These are phyloP conservation scores for Olivierus martensii DNA, from an alignment of 1,140 invertebrate genomes.

Conservation along the genomic window DNA sequence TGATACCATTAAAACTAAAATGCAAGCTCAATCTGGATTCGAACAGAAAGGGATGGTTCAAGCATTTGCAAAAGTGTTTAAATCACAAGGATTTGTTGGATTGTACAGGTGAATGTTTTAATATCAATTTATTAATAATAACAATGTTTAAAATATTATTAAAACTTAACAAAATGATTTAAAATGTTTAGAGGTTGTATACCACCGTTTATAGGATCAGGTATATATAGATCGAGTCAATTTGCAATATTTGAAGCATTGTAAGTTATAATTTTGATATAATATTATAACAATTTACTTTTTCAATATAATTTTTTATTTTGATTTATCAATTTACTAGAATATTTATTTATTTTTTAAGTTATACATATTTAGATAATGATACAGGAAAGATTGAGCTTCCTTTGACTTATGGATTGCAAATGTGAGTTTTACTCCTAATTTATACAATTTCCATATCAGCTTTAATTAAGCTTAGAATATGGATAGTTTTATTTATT, in stretches of 20 bases:
- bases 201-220: conserved; percentile 28
- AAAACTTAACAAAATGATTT: too few species aligned
- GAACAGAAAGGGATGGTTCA: conserved; percentile 26
- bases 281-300: too few species aligned
- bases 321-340: too few species aligned
- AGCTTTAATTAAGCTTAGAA: too few species aligned
- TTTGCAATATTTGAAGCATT: conserved; percentile 30
- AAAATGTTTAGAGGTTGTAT: conserved; percentile 26
- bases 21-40: conserved; percentile 29
- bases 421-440: conserved; percentile 23
- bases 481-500: too few species aligned
- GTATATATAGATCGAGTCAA: conserved; percentile 27
- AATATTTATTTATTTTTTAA: conserved; percentile 7
- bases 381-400: conserved; percentile 22
- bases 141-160: too few species aligned
- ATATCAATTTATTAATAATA: background rate
- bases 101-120: conserved; percentile 25
- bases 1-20: conserved; percentile 31
- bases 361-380: conserved; percentile 25
- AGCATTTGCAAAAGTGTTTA: conserved; percentile 24
- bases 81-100: conserved; percentile 25
- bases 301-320: too few species aligned
- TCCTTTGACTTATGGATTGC: conserved; percentile 23
- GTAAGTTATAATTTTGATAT: conserved; percentile 20
- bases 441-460: background rate